Evolutionary conservation across 2,113 vertebrate genomes (phyloP).

Genomic region (Prionailurus bengalensis): DNA sequence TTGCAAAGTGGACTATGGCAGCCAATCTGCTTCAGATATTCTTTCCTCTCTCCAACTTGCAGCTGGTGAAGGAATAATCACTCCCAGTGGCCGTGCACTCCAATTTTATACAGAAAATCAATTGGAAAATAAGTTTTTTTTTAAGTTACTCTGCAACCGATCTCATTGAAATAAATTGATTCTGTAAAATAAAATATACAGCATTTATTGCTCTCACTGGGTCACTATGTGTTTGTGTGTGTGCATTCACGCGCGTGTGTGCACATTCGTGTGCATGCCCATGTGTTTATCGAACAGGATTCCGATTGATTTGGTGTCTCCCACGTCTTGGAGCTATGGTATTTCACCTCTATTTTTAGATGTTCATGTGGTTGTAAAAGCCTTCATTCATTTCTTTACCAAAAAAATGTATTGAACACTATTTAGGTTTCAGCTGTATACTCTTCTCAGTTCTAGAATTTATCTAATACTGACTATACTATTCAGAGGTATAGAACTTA

Average conservation of each 20-base stretch:
- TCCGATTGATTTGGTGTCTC: not conserved
- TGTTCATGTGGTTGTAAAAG: not conserved
- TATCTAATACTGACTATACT: not conserved
- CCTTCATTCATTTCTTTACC: conserved; percentile 41
- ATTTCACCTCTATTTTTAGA: conserved; percentile 24
- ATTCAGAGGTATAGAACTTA: not conserved
- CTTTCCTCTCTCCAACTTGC: not conserved
- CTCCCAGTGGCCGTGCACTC: not conserved
- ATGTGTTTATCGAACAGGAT: not conserved
- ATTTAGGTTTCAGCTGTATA: not conserved
- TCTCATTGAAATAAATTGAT: not conserved
- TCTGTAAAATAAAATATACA: not conserved
- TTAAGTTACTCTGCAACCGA: not conserved
- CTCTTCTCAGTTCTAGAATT: not conserved
- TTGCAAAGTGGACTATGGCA: not conserved
- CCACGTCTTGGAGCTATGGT: not conserved
- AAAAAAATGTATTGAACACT: not conserved
- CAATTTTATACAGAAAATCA: conserved; percentile 40
- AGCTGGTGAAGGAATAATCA: not conserved
- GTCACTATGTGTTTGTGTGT: not conserved
- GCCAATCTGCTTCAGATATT: not conserved
- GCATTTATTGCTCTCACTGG: not conserved
- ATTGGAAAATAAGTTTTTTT: not conserved
- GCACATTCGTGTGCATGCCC: rapidly evolving
- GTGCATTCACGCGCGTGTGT: not conserved